Evolutionary conservation across 2,888 invertebrate genomes (phyloP).

Genomic region (Perizoma affinitatum): DNA sequence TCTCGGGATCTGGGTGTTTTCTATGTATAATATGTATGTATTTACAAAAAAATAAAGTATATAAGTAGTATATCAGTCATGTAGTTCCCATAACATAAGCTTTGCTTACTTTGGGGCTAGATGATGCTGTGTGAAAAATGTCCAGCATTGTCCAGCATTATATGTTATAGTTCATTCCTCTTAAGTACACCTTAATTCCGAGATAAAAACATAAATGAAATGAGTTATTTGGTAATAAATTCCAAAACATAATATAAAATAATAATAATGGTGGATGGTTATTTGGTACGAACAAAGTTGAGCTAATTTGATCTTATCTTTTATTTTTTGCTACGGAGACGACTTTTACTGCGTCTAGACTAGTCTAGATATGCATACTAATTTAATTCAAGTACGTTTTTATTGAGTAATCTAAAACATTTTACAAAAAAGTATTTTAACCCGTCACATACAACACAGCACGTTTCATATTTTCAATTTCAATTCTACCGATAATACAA

Average conservation of each 20-base stretch:
- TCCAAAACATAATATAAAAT: background rate
- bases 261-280: background rate
- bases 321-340: conserved; percentile 15
- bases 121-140: too few relatives aligned
- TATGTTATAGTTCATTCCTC: too few relatives aligned
- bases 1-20: too few relatives aligned
- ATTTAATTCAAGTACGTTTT: conserved; percentile 13
- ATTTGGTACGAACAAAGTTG: conserved; percentile 9
- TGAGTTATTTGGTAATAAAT: too few relatives aligned
- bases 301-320: conserved; percentile 7
- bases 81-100: too few relatives aligned
- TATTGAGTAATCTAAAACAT: conserved; percentile 9
- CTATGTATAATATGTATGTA: too few relatives aligned
- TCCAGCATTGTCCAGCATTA: too few relatives aligned
- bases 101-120: too few relatives aligned
- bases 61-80: too few relatives aligned
- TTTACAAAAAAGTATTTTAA: conserved; percentile 18
- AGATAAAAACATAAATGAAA: too few relatives aligned
- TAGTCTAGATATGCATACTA: conserved; percentile 13
- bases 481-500: conserved; percentile 20
- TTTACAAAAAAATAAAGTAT: too few relatives aligned
- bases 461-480: conserved; percentile 22
- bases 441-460: conserved; percentile 8
- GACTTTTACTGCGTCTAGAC: conserved; percentile 20
- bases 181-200: too few relatives aligned